These are phyloP conservation scores for Heteronetta atricapilla DNA, from an alignment of 2,113 vertebrate genomes.

Conservation along the genomic window DNA sequence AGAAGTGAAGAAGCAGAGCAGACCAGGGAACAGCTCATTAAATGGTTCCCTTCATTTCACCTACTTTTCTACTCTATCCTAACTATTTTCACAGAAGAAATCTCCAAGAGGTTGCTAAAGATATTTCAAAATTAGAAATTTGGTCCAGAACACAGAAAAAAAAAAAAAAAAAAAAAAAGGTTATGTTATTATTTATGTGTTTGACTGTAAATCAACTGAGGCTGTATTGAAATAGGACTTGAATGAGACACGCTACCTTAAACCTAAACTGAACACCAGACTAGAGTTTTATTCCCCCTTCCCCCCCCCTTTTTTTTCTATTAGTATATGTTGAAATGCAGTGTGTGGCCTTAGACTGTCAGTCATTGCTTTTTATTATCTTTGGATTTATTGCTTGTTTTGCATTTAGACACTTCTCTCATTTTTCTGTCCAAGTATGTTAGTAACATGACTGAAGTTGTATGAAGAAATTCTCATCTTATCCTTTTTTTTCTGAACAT, in stretches of 20 bases:
- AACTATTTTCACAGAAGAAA: neutral
- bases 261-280: neutral
- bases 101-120: neutral
- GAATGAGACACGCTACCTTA: neutral
- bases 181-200: neutral
- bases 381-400: slow-evolving; percentile 61
- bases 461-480: slow-evolving; percentile 54
- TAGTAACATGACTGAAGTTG: slow-evolving; percentile 27
- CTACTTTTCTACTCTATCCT: neutral
- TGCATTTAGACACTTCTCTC: slow-evolving; percentile 44
- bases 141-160: neutral
- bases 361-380: slow-evolving; percentile 48
- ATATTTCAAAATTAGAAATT: neutral
- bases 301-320: too few relatives aligned
- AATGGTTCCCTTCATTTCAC: neutral
- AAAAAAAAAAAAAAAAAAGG: too few relatives aligned
- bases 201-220: neutral
- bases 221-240: neutral
- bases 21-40: neutral
- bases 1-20: neutral
- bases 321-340: neutral
- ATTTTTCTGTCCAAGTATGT: slow-evolving; percentile 57
- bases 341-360: slow-evolving; percentile 18
- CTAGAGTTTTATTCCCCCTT: neutral
- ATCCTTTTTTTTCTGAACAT: slow-evolving; percentile 32